phyloP scores from a whole-genome alignment of 2,888 invertebrate species.

The Amorpha juglandis region DNA sequence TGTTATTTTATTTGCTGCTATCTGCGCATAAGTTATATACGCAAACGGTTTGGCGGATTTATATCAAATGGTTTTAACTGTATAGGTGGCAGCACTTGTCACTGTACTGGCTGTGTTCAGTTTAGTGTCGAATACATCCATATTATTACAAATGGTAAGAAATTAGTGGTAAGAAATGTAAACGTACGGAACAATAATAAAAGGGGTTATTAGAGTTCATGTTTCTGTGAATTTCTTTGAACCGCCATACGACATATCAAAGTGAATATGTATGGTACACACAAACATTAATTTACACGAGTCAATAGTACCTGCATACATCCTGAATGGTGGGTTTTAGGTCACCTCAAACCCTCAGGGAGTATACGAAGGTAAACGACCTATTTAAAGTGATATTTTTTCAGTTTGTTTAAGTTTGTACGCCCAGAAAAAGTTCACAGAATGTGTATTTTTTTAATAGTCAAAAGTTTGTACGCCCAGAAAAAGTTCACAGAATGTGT shows the following conservation, averaged over 20 bases:
- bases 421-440: not conserved
- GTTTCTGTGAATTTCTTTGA: not conserved
- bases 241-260: not conserved
- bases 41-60: too few relatives aligned
- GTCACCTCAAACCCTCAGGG: slow-evolving; percentile 1
- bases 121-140: too few relatives aligned
- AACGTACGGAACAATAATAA: too few relatives aligned
- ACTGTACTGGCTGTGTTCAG: too few relatives aligned
- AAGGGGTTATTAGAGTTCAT: not conserved
- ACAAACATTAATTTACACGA: slow-evolving; percentile 8
- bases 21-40: too few relatives aligned
- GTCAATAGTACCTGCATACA: slow-evolving; percentile 5
- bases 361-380: not conserved
- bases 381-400: not conserved
- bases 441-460: not conserved
- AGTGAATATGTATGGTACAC: not conserved
- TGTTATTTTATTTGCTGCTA: too few relatives aligned
- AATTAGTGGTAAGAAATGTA: too few relatives aligned
- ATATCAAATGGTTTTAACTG: too few relatives aligned
- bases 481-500: too few relatives aligned
- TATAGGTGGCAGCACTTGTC: too few relatives aligned
- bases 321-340: slow-evolving; percentile 10
- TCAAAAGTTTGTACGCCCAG: too few relatives aligned
- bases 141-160: too few relatives aligned
- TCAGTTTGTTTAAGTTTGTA: not conserved